A percentile compares a stretch with the other conserved stretches of the same genome.
phyloP scores from a whole-genome alignment of 1,140 invertebrate species.

The Hirudo medicinalis region DNA sequence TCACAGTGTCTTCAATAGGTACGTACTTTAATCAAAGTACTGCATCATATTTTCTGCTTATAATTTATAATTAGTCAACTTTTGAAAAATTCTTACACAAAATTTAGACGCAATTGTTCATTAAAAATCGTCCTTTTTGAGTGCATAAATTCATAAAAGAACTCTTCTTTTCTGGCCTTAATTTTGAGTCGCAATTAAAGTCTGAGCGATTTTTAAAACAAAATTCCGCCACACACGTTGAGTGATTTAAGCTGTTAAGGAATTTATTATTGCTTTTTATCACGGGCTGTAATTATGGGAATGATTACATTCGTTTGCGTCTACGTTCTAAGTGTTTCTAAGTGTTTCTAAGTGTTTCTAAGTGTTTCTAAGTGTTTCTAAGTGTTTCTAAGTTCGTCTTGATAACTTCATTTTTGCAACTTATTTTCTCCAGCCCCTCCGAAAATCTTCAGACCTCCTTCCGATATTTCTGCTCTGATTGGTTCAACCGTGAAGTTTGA shows the following conservation, averaged over 20 bases:
- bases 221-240: not conserved
- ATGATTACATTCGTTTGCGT: not conserved
- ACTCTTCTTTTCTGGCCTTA: no score
- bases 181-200: no score
- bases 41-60: not conserved
- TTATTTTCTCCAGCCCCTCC: slow-evolving; percentile 42
- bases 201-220: not conserved
- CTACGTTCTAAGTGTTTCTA: no score
- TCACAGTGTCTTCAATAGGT: slow-evolving; percentile 18
- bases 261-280: not conserved
- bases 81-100: no score
- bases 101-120: no score
- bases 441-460: slow-evolving; percentile 49
- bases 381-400: no score
- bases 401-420: not conserved
- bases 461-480: slow-evolving; percentile 56
- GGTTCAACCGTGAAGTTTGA: slow-evolving; percentile 61
- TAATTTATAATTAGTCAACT: not conserved
- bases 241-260: not conserved
- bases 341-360: no score
- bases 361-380: no score
- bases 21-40: not conserved
- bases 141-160: no score
- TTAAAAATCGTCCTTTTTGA: no score
- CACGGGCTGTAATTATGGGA: not conserved